These are phyloP conservation scores for Xenops minutus DNA, from an alignment of 2,797 vertebrate genomes.

Conservation along the genomic window DNA sequence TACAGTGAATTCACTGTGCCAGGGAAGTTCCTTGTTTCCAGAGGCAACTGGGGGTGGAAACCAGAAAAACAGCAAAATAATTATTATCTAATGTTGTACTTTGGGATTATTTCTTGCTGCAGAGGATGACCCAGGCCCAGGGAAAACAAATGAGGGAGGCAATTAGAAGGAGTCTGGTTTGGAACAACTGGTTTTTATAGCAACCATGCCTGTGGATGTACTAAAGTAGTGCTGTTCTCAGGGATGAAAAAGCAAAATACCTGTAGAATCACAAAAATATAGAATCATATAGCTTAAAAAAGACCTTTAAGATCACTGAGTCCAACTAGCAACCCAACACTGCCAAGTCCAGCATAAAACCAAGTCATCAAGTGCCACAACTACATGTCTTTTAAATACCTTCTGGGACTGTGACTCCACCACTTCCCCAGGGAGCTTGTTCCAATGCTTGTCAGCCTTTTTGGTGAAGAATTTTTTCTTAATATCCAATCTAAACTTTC, in stretches of 20 bases:
- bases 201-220: neutral
- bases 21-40: neutral
- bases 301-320: neutral
- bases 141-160: neutral
- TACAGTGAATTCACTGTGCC: neutral
- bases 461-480: neutral
- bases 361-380: neutral
- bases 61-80: neutral
- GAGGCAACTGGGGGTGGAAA: neutral
- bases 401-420: neutral
- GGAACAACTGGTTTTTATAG: neutral
- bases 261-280: neutral
- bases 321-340: neutral
- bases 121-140: neutral
- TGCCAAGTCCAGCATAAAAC: neutral
- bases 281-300: neutral
- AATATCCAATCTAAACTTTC: neutral
- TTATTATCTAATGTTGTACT: neutral
- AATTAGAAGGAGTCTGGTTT: neutral
- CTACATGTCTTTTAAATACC: neutral
- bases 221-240: neutral
- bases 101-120: neutral
- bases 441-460: neutral
- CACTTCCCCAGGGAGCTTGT: neutral
- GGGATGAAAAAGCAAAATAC: neutral